Base-by-base conservation (phyloP, 2,797 vertebrate genomes). In the Spinus pinus region DNA sequence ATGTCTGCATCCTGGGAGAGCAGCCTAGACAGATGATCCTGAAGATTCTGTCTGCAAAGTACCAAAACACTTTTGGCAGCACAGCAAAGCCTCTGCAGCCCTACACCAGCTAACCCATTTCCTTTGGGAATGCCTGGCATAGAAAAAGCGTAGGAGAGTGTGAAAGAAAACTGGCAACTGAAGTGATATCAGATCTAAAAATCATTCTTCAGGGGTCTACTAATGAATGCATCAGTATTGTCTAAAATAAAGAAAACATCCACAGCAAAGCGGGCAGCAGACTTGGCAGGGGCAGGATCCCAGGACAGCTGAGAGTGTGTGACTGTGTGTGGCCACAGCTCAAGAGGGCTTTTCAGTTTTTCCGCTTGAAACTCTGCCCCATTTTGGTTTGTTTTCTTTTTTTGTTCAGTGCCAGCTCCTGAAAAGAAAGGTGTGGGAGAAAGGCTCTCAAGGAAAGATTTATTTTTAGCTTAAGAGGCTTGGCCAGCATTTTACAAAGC, bases 381-480 rank as follows among this genome's bases (percentile, higher is more conserved):
- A 6, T 65, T 87, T 86, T 33, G 23, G 5, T 72, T 61, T 51
- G 50, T 25, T 77, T 51, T 50, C 80, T 72, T 75, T 16, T 51
- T 93, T 77, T 83, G 62, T 91, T 65, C 51, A 10, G 25, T 69
- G 71, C 75, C 81, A 95, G 5, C 13, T 85, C 39, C 53, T 78
- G 61, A 49, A 90, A 78, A 94, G 46, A 91, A 93, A 87, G 42
- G 57, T 85, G 54, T 90, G 72, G 35, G 67, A 93, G 81, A 86
- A 94, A 94, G 82, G n/a, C 24, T 84, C 57, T 94, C 41, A 74
- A 86, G 85, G 57, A 86, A 81, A 67, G 39, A 62, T 79, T 53
- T 88, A 53, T 58, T 94, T 96, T 84, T 77, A 91, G 56, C 37
- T 75, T 41, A 66, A 88, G 75, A 41, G 75, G 46, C 57, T 56